Evolutionary conservation across 23 tunicate genomes (phyloP), one percentile per base, ranked within the genome.

Genomic region (Ascidia mentula): DNA sequence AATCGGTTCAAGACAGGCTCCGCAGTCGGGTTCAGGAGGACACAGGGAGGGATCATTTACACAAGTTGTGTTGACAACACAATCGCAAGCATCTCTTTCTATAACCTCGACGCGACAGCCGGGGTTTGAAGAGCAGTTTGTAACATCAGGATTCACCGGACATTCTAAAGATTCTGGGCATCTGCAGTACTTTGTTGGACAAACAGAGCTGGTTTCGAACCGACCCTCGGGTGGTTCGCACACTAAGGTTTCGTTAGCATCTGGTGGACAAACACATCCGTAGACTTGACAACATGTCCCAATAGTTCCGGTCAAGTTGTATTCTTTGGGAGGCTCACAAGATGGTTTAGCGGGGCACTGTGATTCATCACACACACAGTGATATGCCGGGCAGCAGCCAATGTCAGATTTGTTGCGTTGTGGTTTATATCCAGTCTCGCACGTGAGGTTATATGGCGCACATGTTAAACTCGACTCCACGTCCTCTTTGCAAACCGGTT

Each of bases 151-250:
- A 35, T 83, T 73, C 36, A 3, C 80, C 30, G 87, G 87, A 45
- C 87, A 83, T 31, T 75, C 80, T 34, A 81, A 81, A 6, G 80
- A 60, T 33, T 59, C 69, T 30, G 87, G 80, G 35, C 87, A 83
- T 60, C 46, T 36, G 53, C 87, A 83, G 37, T 74, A 74, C 71
- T 75, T 45, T 1, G 46, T 34, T 24, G 87, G 87, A 61, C 87
- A 83, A 32, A 38, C 80, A 34, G 82, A 65, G 15, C 69, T 75
- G 32, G 87, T 40, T 38, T 83, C 34, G 28, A 74, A 74, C 40
- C 36, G 13, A 20, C 37, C 18, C 18, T 74, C 59, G 22, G 78
- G 78, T 9, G 53, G 46, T 38, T 33, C 37, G 53, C 78, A 74
- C 39, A 38, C 53, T 38, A 74, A 20, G 2, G 46, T 74, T 30